These are phyloP conservation scores for Venturia canescens DNA, from an alignment of 1,140 invertebrate species.

Conservation along the genomic window DNA sequence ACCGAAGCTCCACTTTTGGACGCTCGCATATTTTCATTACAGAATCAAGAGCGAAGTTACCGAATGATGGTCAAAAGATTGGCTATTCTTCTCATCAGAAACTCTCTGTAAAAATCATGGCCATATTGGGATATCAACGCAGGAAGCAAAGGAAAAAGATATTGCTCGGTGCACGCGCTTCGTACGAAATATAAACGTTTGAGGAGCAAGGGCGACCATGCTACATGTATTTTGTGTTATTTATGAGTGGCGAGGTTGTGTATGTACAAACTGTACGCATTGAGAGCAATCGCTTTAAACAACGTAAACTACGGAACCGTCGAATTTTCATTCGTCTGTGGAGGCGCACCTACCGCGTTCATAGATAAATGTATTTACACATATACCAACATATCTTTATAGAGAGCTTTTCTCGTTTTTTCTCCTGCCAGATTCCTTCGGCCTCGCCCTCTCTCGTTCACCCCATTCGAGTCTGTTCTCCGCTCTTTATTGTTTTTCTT, in stretches of 20 bases:
- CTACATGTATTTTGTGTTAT: background rate
- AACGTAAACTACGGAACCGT: slow-evolving; percentile 10
- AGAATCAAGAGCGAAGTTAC: too few relatives aligned
- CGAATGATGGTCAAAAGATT: too few relatives aligned
- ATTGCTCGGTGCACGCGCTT: background rate
- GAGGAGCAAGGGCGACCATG: background rate
- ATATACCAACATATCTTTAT: too few relatives aligned
- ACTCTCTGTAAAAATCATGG: too few relatives aligned
- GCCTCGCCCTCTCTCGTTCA: background rate
- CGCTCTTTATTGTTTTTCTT: slow-evolving; percentile 42
- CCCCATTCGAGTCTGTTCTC: slow-evolving; percentile 25
- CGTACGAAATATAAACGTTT: background rate
- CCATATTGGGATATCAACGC: background rate
- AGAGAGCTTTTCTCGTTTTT: slow-evolving; percentile 25
- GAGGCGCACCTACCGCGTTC: background rate
- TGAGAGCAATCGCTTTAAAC: background rate
- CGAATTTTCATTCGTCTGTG: slow-evolving; percentile 11
- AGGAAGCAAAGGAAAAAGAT: background rate
- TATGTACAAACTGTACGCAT: background rate
- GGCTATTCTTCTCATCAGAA: too few relatives aligned
- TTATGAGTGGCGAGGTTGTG: background rate
- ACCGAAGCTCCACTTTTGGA: too few relatives aligned
- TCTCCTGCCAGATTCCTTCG: slow-evolving; percentile 4
- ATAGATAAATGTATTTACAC: too few relatives aligned
- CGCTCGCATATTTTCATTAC: too few relatives aligned